These are phyloP conservation scores for Tryphoninae sp. DNA, from an alignment of 2,888 invertebrate species.

Conservation along the genomic window DNA sequence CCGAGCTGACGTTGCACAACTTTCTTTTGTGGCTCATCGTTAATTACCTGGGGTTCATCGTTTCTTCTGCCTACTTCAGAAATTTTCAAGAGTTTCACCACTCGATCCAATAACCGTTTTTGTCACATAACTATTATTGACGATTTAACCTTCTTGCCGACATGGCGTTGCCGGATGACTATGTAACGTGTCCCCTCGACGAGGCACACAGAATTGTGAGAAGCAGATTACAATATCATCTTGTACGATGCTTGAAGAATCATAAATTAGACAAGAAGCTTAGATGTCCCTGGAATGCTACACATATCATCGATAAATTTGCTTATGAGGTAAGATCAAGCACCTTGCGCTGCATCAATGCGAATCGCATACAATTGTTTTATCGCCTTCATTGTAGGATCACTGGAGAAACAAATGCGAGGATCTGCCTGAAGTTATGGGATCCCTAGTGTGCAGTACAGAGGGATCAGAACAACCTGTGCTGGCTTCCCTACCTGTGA, in stretches of 20 bases:
- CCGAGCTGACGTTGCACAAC: too few relatives aligned
- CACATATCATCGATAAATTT: conserved; percentile 66
- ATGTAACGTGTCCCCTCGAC: conserved; percentile 71
- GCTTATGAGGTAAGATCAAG: conserved; percentile 66
- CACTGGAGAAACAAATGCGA: conserved; percentile 47
- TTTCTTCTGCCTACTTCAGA: too few relatives aligned
- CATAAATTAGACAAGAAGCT: conserved; percentile 57
- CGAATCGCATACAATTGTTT: not conserved
- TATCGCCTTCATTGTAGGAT: conserved; percentile 27
- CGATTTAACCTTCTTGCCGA: not conserved
- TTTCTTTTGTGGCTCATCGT: too few relatives aligned
- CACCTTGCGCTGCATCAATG: not conserved
- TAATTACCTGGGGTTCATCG: too few relatives aligned
- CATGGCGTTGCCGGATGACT: conserved; percentile 55
- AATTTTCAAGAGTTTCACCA: too few relatives aligned
- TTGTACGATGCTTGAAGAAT: conserved; percentile 69
- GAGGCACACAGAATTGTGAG: conserved; percentile 66
- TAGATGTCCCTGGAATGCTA: conserved; percentile 70
- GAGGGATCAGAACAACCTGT: not conserved
- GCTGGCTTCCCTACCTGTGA: conserved; percentile 33
- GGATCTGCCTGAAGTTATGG: conserved; percentile 25
- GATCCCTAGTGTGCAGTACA: not conserved
- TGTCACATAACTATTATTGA: conserved; percentile 10
- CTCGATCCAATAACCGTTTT: too few relatives aligned
- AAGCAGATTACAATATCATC: conserved; percentile 69